phyloP scores from a whole-genome alignment of 2,888 invertebrate species.

The Argyresthia goedartella region DNA sequence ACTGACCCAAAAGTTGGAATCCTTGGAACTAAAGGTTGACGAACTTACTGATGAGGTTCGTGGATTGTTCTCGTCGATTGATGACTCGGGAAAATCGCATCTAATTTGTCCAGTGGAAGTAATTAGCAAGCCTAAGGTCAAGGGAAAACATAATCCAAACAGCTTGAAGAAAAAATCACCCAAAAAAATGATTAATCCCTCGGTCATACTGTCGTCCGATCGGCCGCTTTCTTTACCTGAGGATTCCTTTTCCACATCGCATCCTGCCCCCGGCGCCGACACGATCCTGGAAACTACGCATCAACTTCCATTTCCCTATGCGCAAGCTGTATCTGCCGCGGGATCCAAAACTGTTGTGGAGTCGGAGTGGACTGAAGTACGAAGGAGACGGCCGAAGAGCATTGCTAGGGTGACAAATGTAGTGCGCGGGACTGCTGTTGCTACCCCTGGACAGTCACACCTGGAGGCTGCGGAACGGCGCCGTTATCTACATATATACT shows the following conservation, averaged over 20 bases:
- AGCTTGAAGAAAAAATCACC: too few relatives aligned
- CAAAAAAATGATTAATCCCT: too few relatives aligned
- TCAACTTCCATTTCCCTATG: too few relatives aligned
- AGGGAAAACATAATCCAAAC: too few relatives aligned
- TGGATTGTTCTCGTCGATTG: not conserved
- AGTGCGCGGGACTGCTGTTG: not conserved
- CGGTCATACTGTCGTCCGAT: too few relatives aligned
- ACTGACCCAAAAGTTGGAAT: not conserved
- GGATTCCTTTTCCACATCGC: too few relatives aligned
- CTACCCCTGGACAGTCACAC: not conserved
- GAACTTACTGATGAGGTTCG: not conserved
- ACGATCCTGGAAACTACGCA: too few relatives aligned
- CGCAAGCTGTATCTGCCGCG: too few relatives aligned
- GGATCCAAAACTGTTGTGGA: not conserved
- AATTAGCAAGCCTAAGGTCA: too few relatives aligned
- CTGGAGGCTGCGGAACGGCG: not conserved
- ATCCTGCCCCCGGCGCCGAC: too few relatives aligned
- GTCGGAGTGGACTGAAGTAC: not conserved
- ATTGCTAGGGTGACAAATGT: not conserved
- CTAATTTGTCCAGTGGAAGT: not conserved
- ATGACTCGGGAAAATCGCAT: not conserved
- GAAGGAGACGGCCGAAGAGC: not conserved
- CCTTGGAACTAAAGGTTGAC: not conserved
- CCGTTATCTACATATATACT: slow-evolving; percentile 3
- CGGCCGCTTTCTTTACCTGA: too few relatives aligned